Evolutionary conservation across 2,797 vertebrate genomes (phyloP), one percentile per base, ranked within the genome.

Genomic region (Diceros bicornis): DNA sequence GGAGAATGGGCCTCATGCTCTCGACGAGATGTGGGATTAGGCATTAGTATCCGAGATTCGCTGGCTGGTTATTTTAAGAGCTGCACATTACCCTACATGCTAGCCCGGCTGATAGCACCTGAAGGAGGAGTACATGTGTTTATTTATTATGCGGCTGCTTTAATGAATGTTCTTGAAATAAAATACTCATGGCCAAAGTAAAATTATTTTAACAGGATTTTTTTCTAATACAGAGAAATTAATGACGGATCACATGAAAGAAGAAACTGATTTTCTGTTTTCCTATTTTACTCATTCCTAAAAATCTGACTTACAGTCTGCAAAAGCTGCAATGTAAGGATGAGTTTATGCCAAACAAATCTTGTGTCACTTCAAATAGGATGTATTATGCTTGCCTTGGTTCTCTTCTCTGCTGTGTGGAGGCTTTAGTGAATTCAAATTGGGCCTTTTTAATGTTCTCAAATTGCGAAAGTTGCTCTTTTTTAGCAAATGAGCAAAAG

Each of bases 61-160:
- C 23, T 47, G 44, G 69, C 27, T 0, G 1, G 9, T 87, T 95
- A 91, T 89, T 96, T 94, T 96, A 86, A 74, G 41, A 2, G 0
- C 27, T 68, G 17, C 3, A 2, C 0, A 0, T 16, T 52, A 7
- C 34, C 66, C 71, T 78, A 21, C 34, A 34, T 5, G 17, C 7
- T 10, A 37, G 62, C 61, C 17, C 6, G 1, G 18, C 20, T 10
- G 68, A 16, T 13, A 0, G 16, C 2, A 11, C 29, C 47, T 23
- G 78, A 32, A 57, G 47, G 57, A 64, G 23, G 20, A 23, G 41
- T 23, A 11, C 11, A 0, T n/a, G 52, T 37, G n/a, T 16, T 75
- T 34, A 4, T 37, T 66, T 77, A 17, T 71, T 44, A 7, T 17
- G 0, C 23, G 4, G 32, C 61, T 34, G 11, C 57, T 61, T 72